These are phyloP conservation scores for Campoplex capitator DNA, from an alignment of 2,888 invertebrate species.

Conservation along the genomic window DNA sequence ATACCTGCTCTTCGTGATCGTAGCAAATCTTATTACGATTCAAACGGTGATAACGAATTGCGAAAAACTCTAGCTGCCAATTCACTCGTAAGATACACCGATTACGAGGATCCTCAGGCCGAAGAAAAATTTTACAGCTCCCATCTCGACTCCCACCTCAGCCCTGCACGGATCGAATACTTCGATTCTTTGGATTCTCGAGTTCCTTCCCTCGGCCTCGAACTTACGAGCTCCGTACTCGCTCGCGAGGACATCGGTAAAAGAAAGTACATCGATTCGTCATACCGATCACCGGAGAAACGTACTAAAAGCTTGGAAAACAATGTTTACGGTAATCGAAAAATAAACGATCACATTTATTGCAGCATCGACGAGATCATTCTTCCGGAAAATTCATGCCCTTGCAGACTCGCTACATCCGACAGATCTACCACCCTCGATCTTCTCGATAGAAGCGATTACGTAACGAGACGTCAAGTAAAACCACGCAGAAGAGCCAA, in stretches of 20 bases:
- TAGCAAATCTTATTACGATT: slow-evolving; percentile 83
- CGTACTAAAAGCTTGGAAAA: slow-evolving; percentile 73
- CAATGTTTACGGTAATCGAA: slow-evolving; percentile 69
- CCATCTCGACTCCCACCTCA: slow-evolving; percentile 85
- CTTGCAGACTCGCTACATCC: slow-evolving; percentile 39
- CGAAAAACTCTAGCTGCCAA: slow-evolving; percentile 31
- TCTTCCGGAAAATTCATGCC: slow-evolving; percentile 72
- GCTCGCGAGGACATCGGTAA: slow-evolving; percentile 73
- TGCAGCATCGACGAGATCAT: slow-evolving; percentile 88
- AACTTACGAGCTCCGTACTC: slow-evolving; percentile 54
- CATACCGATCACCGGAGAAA: slow-evolving; percentile 73
- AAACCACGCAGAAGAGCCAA: slow-evolving; percentile 76
- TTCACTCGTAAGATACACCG: slow-evolving; percentile 22
- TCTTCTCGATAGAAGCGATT: slow-evolving; percentile 43
- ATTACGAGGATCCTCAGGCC: slow-evolving; percentile 18
- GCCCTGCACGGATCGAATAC: slow-evolving; percentile 77
- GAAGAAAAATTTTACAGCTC: slow-evolving; percentile 85
- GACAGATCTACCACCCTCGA: slow-evolving; percentile 8
- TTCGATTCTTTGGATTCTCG: slow-evolving; percentile 33
- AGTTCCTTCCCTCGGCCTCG: slow-evolving; percentile 65
- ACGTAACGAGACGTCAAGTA: slow-evolving; percentile 54
- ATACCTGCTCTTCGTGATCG: slow-evolving; percentile 81
- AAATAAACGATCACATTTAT: slow-evolving; percentile 80
- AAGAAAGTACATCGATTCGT: slow-evolving; percentile 76
- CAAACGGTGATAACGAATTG: slow-evolving; percentile 77